Evolutionary conservation across 2,888 invertebrate species (phyloP).

Genomic region (Drosophila helvetica): DNA sequence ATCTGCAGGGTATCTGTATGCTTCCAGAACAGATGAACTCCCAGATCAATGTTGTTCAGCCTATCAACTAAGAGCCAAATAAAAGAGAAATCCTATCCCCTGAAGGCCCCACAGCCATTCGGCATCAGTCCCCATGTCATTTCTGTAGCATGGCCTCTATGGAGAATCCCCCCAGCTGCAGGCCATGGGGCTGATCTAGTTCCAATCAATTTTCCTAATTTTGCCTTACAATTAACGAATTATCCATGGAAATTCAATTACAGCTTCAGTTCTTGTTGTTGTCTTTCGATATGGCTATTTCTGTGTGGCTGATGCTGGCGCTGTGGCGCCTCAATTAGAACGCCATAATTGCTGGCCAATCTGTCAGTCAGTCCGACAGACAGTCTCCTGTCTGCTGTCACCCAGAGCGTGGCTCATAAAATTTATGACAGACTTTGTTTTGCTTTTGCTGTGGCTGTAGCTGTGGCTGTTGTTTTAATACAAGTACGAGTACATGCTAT

Average conservation of each 20-base stretch:
- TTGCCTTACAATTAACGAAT: slow-evolving; percentile 25
- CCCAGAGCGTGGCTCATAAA: slow-evolving; percentile 34
- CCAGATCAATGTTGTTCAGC: too few relatives aligned
- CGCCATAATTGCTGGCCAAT: slow-evolving; percentile 33
- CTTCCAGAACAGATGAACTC: too few relatives aligned
- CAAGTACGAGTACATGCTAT: background rate
- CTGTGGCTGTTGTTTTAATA: background rate
- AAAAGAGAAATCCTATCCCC: too few relatives aligned
- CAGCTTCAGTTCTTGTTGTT: too few relatives aligned
- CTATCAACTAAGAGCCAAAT: too few relatives aligned
- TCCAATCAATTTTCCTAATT: slow-evolving; percentile 24
- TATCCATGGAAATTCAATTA: slow-evolving; percentile 39
- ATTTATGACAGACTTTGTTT: slow-evolving; percentile 31
- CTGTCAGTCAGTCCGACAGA: background rate
- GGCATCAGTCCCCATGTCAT: too few relatives aligned
- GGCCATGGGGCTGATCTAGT: background rate
- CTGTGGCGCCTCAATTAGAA: slow-evolving; percentile 42
- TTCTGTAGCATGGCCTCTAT: too few relatives aligned
- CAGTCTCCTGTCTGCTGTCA: slow-evolving; percentile 1
- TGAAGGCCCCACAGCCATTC: too few relatives aligned
- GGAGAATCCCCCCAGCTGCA: background rate
- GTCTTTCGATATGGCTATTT: background rate
- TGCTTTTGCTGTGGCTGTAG: background rate
- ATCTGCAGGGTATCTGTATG: too few relatives aligned
- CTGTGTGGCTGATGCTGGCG: background rate